Evolutionary conservation across 92 coral and sea anemone genomes (phyloP), one percentile per base, ranked within the genome.

Genomic region (Porites evermanni): DNA sequence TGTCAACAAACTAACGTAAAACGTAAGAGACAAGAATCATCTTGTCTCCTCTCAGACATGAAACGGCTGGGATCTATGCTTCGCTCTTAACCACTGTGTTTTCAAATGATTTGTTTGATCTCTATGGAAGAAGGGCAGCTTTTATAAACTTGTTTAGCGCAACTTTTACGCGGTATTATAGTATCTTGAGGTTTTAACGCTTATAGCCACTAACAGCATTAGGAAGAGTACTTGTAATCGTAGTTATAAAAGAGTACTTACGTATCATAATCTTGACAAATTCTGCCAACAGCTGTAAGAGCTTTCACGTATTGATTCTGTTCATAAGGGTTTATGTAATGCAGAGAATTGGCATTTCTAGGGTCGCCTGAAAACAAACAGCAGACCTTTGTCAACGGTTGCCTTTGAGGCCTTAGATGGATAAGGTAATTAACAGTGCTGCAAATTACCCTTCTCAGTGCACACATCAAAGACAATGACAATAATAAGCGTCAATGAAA

Each of bases 191-290:
- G 47, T 1, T 8, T 71, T 59, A 9, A 21, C 18, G 38, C 84
- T 19, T 7, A 0, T 8, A 13, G 20, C 19, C 82, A 44, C 4
- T 7, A 13, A 0, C 8, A 20, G 8, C 47, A 26, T 3, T 10
- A 61, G 21, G 11, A 8, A 54, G 10, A 3, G 32, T 11, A 20
- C 18, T 29, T 29, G 32, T 29, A 38, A 38, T 0, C 47, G 4
- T 4, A 38, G 12, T 17, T 38, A 58, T 60, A 58, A 16, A 20
- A 24, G n/a, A 53, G 29, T 11, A 89, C 98, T 91, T 76, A 97
- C 99, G 96, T 88, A 81, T 97, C 99, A 71, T 95, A 97, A 80
- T 97, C 97, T 77, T 97, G 94, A 61, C 99, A 97, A 54, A 97
- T 92, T 18, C 87, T 79, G 4, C 99, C 99, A 3, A 97, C 99